Evolutionary conservation across 1,140 invertebrate species (phyloP).

Genomic region (Drosophila subpulchrella): DNA sequence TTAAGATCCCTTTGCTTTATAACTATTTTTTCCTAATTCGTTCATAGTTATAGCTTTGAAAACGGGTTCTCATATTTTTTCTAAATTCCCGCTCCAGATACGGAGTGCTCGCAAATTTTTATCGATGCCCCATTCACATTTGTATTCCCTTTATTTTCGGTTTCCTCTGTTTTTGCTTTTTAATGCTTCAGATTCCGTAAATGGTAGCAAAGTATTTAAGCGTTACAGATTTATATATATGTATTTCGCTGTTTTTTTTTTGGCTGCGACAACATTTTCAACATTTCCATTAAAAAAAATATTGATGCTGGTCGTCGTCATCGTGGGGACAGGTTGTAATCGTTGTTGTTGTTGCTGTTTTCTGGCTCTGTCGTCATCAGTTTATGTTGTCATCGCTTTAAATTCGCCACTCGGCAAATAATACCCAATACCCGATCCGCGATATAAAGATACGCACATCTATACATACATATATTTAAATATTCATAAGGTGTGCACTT

Average conservation of each 20-base stretch:
- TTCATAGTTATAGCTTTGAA: slow-evolving; percentile 3
- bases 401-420: slow-evolving; percentile 60
- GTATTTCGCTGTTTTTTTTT: slow-evolving; percentile 36
- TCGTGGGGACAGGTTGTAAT: slow-evolving; percentile 48
- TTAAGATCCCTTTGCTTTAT: no score
- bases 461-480: slow-evolving; percentile 51
- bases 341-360: slow-evolving; percentile 38
- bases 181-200: slow-evolving; percentile 67
- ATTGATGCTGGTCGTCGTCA: slow-evolving; percentile 68
- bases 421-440: slow-evolving; percentile 21
- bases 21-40: no score
- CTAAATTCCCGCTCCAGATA: slow-evolving; percentile 17
- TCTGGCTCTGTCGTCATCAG: slow-evolving; percentile 69
- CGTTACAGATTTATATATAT: slow-evolving; percentile 65
- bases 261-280: slow-evolving; percentile 65
- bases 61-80: slow-evolving; percentile 31
- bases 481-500: slow-evolving; percentile 81
- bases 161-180: slow-evolving; percentile 36
- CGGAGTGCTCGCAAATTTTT: slow-evolving; percentile 39
- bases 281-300: slow-evolving; percentile 79
- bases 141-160: slow-evolving; percentile 56
- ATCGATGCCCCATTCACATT: slow-evolving; percentile 49
- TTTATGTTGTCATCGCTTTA: slow-evolving; percentile 81
- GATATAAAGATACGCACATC: slow-evolving; percentile 31
- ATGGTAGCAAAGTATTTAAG: slow-evolving; percentile 79